Base-by-base conservation (phyloP, 2,113 vertebrate genomes). In the Corvus moneduloides region DNA sequence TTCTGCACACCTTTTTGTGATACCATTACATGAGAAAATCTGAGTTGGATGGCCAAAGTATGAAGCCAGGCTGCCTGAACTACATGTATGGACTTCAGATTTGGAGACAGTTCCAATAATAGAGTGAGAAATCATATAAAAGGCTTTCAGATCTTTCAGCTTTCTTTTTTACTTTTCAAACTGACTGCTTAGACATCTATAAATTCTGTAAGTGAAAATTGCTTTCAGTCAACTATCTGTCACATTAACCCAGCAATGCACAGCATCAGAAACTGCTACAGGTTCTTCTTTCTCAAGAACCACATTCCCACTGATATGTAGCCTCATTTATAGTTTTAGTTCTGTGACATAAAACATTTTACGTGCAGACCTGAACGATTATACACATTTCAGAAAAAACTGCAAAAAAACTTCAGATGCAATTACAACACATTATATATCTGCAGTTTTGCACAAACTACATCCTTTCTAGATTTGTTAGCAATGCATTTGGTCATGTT, bases 121-220 rank as follows among this genome's bases (percentile, higher is more conserved):
- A 28, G 56, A 59, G 16, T 28, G 35, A 92, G 15, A 90, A 90
- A 68, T 23, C 33, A n/a, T 10, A 16, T 8, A 56, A 73, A 76
- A 80, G 32, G 16, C 41, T 90, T 90, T 62, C 55, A 58, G 41
- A 56, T 58, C 63, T 78, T 89, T 44, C 71, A 59, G 44, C 56
- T 87, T 94, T 56, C 62, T 94, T 93, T 92, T 89, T 48, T 69
- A 59, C 33, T 80, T 76, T 74, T 92, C 86, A 67, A 84, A 88
- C 72, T 56, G 61, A 15, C 33, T 93, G 33, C 54, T 86, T 37
- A 92, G 78, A 77, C 68, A 77, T 67, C 48, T 67, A 67, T 64
- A 88, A 77, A 89, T 67, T 90, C 89, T 75, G 10, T n/a, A 77
- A 71, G 44, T 2, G 2, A 67, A 89, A 81, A 89, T 44, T 51